Base-by-base conservation (phyloP, 2,797 vertebrate genomes). In the Muscicapa comitata region DNA sequence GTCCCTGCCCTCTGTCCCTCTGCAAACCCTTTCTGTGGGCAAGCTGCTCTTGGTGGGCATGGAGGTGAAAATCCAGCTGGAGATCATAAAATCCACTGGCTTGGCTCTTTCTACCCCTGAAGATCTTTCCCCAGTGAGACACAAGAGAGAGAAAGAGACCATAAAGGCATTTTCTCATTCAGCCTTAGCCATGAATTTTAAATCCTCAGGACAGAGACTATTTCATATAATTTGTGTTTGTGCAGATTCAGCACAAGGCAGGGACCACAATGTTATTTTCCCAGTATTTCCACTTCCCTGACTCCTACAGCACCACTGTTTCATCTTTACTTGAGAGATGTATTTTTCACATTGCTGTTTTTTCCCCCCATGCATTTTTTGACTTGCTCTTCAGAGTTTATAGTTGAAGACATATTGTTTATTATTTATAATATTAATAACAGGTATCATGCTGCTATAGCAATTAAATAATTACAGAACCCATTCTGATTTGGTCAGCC, bases 361-460 rank as follows among this genome's bases (percentile, higher is more conserved):
- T 48, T 79, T 11, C 2, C 17, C 13, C n/a, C 26, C 9, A 1
- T 13, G 16, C 24, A 7, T 71, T 66, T 84, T 73, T 74, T 90
- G 72, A 53, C 40, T 91, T 89, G 72, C 47, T 88, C 5, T 77
- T 65, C 20, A 29, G 37, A 13, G 37, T 61, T 89, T 93, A 90
- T 62, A 8, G n/a, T 35, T 86, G 75, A 28, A 66, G 91, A 90
- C 37, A 43, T 28, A 66, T 84, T 79, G 67, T 87, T 92, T 91
- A 85, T 95, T 95, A 92, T 90, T 93, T 78, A 74, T 83, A 47
- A 28, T 65, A 61, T 58, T 94, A 93, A 95, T 95, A 74, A 87
- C 58, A 89, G 81, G 86, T 96, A 92, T 96, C 89, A 43, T 48
- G 24, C 31, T 57, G 33, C 54, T 75, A 2, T 2, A 58, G 47